Base-by-base conservation (phyloP, 2,797 vertebrate species). In the Sebastes iracundus region DNA sequence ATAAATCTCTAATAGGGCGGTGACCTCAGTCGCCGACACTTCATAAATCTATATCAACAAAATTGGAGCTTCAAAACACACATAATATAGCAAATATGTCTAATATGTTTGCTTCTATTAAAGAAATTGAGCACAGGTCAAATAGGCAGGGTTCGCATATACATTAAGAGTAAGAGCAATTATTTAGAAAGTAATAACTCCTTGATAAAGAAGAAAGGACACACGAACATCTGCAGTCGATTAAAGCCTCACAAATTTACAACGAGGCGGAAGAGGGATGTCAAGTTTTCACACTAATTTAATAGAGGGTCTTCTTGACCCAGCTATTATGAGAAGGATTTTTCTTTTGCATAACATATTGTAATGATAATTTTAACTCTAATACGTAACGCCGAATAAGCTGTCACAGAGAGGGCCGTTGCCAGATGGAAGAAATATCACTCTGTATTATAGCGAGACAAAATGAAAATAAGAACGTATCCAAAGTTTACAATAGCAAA, bases 11-110 rank as follows among this genome's bases (percentile, higher is more conserved):
- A 90, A 93, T 77, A 91, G 88, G 92, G 87, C 86, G 82, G 87
- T 93, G 95, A 96, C 95, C 95, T 94, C 92, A 93, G 86, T 86
- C 72, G 77, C 85, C 64, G 84, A 90, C 95, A 96, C 95, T 64
- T 95, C 94, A 93, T 96, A 95, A 96, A 96, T 96, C 95, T 85
- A 90, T 83, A 93, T 94, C 77, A 93, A 88, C 90, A 91, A 93
- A 93, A 95, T 84, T 88, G 90, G 75, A 92, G 93, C 90, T 90
- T 93, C 88, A 93, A 93, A 92, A 93, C 85, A 79, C 88, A 90
- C 88, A 82, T 88, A 90, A 87, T 87, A 90, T 62, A 86, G 84
- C 69, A 88, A 88, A 89, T 82, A 87, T 63, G 79, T 90, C 87
- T 90, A 86, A 93, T 92, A 86, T 89, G 83, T 89, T 90, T 87